phyloP scores from a whole-genome alignment of 2,888 invertebrate genomes.

The Scaptodrosophila latifasciaeformis region DNA sequence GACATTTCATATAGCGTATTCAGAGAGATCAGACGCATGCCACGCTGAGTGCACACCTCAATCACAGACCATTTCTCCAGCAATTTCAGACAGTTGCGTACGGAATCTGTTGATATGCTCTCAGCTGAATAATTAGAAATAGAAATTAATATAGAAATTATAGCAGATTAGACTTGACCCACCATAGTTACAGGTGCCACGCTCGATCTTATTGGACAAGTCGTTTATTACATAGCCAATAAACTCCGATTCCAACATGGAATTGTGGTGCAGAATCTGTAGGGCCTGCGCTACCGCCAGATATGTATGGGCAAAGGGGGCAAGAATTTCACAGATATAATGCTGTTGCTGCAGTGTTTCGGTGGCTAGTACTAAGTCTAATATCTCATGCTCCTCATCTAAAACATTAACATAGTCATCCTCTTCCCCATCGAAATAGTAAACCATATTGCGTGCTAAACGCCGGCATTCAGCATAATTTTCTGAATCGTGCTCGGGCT shows the following conservation, averaged over 20 bases:
- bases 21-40: constrained; percentile 75
- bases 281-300: constrained; percentile 80
- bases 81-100: constrained; percentile 88
- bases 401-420: constrained; percentile 34
- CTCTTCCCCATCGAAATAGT: constrained; percentile 50
- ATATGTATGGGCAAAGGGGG: constrained; percentile 86
- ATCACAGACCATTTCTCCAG: constrained; percentile 88
- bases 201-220: constrained; percentile 80
- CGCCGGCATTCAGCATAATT: constrained; percentile 52
- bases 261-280: constrained; percentile 72
- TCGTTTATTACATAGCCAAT: constrained; percentile 81
- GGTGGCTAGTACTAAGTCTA: constrained; percentile 56
- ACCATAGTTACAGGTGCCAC: constrained; percentile 80
- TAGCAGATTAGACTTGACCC: too few species aligned
- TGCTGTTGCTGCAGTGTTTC: constrained; percentile 76
- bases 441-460: constrained; percentile 58
- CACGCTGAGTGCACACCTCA: constrained; percentile 77
- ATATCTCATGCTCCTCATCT: constrained; percentile 33
- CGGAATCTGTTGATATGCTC: constrained; percentile 89
- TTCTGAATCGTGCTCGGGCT: constrained; percentile 65
- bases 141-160: constrained; percentile 20
- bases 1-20: constrained; percentile 74
- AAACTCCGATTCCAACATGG: constrained; percentile 81
- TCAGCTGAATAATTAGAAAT: constrained; percentile 82
- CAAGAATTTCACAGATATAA: constrained; percentile 78